Base-by-base conservation (phyloP, 1,140 invertebrate species). In the Sweltsa coloradensis region DNA sequence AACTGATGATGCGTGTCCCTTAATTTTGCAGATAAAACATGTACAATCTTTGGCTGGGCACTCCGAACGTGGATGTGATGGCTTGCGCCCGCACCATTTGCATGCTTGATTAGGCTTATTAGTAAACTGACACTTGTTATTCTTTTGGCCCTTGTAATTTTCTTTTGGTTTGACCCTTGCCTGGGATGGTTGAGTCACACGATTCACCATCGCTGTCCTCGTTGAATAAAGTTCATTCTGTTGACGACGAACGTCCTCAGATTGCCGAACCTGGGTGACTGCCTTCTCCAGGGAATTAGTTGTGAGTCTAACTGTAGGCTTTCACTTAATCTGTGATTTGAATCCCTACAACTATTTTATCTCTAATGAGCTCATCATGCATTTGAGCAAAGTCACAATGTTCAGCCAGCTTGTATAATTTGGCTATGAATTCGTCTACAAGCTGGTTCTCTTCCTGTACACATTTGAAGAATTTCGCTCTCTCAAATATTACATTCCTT, bases 361-460 rank as follows among this genome's bases (percentile, higher is more conserved):
- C 63, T 25, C 62, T 29, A 21, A 66, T 64, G 29, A 67, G 41
- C 34, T 60, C 55, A 13, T 66, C 61, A 23, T 55, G 47, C 5
- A 66, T 44, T 2, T 34, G 46, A 13, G 55, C 57, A 51, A 59
- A 68, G 0, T 62, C 55, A 49, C 65, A 67, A 29, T 57, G 44
- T 36, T 62, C 57, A 16, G 57, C 57, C 16, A 64, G 39, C 2
- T 50, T 46, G 48, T 65, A 59, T 22, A 66, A 46, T 7, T 53
- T 42, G 11, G 60, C 64, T 5, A 66, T 58, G 51, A 63, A 67
- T n/a, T 51, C 48, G 47, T 67, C 62, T 1, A 61, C 55, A 21
- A 53, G 19, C 44, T 68, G 62, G 16, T 51, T 54, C 14, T 46
- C 41, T 37, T 47, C 19, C 51, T 68, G 62, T 21, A 39, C 45